Base-by-base conservation (phyloP, 2,888 invertebrate genomes). In the Marasmarcha lunaedactyla region DNA sequence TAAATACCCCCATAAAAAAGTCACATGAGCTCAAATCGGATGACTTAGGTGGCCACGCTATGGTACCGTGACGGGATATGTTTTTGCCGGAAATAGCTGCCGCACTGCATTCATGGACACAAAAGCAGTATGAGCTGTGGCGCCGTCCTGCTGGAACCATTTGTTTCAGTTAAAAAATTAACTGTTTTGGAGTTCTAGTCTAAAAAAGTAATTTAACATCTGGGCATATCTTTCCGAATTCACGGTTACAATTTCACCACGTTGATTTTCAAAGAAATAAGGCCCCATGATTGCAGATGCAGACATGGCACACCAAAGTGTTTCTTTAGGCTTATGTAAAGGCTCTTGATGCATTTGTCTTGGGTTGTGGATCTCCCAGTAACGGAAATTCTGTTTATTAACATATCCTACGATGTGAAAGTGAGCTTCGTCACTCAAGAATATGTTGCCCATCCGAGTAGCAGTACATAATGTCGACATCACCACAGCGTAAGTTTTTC, bases 261-360 rank as follows among this genome's bases (percentile, higher is more conserved):
- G 45, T 11, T 50, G 51, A 44, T 62, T 46, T 54, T 58, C 47
- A 41, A 59, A 58, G 43, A 59, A 59, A 43, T 49, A 55, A 37
- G 59, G 60, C 14, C 55, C 58, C 42, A 63, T 62, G 38, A 63
- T 48, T 35, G 55, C 57, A 37, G 50, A 54, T 46, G 46, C 45
- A 53, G 51, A 58, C 45, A 66, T 55, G 44, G 53, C 59, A 52
- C 64, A 48, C 56, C 63, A 67, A 51, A 59, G 57, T 20, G 20
- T 20, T 3, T 53, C 47, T 50, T 47, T 50, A 54, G 51, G 46
- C 40, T 59, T 53, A 55, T 61, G 52, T 46, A 63, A 47, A 46
- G 46, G 49, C 45, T 42, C 45, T 42, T 63, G 52, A 20, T 46
- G 33, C 44, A 54, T 25, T 13, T 12, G 33, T 37, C 43, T 15